Evolutionary conservation across 1,140 invertebrate species (phyloP).

Genomic region (Panagrolaimus sp.): DNA sequence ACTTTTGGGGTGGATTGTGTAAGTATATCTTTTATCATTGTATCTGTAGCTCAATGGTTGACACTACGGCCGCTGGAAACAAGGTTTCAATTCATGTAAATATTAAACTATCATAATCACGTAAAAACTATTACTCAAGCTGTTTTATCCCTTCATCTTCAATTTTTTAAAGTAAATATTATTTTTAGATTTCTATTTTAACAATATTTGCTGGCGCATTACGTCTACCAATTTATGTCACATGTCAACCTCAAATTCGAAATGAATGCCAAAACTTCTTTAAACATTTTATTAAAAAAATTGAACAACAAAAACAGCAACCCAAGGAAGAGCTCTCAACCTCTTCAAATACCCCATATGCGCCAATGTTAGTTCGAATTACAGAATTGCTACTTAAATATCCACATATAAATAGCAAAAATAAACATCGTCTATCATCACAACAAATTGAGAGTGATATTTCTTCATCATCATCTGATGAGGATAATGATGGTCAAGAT

Average conservation of each 20-base stretch:
- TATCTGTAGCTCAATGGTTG: too few species aligned
- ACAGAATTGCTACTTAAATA: not conserved
- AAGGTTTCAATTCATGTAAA: too few species aligned
- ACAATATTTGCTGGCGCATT: constrained; percentile 42
- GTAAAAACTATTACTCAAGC: too few species aligned
- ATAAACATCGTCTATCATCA: not conserved
- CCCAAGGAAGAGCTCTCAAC: not conserved
- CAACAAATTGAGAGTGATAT: too few species aligned
- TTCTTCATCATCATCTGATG: too few species aligned
- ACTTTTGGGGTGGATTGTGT: constrained; percentile 50
- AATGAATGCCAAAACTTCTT: constrained; percentile 28
- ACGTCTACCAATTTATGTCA: constrained; percentile 35
- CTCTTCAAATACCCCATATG: not conserved
- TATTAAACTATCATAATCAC: too few species aligned
- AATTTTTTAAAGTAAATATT: constrained; percentile 10
- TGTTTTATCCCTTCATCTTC: not conserved
- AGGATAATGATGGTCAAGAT: too few species aligned
- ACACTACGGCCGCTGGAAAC: too few species aligned
- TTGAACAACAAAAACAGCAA: not conserved
- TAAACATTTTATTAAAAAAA: constrained; percentile 15
- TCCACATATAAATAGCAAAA: not conserved
- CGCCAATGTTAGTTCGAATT: constrained; percentile 5
- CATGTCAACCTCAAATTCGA: constrained; percentile 39
- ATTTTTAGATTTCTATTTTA: constrained; percentile 42
- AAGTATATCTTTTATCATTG: too few species aligned